These are phyloP conservation scores for Loris lydekkerianus DNA, from an alignment of 2,797 vertebrate genomes.

Conservation along the genomic window DNA sequence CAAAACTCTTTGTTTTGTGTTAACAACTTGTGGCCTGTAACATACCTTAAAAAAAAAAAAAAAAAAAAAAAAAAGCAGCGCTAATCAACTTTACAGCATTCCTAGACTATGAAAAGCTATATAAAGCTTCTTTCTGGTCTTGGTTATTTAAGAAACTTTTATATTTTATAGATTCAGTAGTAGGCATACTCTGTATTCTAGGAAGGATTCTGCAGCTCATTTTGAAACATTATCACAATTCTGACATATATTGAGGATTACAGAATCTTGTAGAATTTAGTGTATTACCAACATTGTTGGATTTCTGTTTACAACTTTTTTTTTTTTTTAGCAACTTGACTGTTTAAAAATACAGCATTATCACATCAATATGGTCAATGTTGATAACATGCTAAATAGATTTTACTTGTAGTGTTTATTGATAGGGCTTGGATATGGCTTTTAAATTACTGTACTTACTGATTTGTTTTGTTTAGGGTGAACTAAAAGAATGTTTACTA, in stretches of 20 bases:
- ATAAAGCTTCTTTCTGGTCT: not conserved
- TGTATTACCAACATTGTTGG: conserved; percentile 27
- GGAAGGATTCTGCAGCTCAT: not conserved
- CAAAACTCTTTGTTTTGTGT: conserved; percentile 8
- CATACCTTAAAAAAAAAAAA: not conserved
- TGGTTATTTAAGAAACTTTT: conserved; percentile 9
- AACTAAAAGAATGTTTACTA: conserved; percentile 37
- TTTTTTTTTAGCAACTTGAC: not conserved
- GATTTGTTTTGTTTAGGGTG: conserved; percentile 57
- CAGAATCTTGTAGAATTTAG: not conserved
- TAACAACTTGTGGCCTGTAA: not conserved
- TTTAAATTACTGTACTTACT: conserved; percentile 48
- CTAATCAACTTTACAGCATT: not conserved
- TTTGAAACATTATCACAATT: conserved; percentile 11
- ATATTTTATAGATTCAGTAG: not conserved
- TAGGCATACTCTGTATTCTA: not conserved
- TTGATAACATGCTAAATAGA: conserved; percentile 73
- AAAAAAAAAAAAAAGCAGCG: not conserved
- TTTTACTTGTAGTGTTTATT: conserved; percentile 76
- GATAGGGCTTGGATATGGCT: not conserved
- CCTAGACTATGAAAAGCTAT: not conserved
- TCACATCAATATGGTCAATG: conserved; percentile 60
- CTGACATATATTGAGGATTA: conserved; percentile 19
- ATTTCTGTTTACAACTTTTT: conserved; percentile 42
- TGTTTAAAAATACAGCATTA: conserved; percentile 74